Conservation (phyloP, 2,888 invertebrate genomes). For the Alloscopus bannaensis region DNA sequence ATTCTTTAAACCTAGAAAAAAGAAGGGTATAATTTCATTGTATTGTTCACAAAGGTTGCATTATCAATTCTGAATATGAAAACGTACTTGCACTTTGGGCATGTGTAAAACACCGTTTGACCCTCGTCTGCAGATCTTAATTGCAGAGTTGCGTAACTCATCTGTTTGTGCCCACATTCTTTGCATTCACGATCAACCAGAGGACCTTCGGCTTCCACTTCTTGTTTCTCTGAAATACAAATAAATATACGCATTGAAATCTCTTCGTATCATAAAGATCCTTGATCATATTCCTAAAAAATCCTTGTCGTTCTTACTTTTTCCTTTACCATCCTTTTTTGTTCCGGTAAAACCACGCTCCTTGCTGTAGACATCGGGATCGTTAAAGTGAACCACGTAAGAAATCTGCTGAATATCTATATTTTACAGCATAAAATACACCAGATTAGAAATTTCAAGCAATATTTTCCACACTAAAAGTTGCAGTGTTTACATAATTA, state of each 20-base stretch:
- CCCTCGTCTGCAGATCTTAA: slow-evolving; percentile 99
- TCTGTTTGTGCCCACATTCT: slow-evolving; percentile 91
- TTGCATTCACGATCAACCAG: slow-evolving; percentile 88
- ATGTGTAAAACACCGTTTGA: slow-evolving; percentile 98
- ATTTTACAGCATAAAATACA: too few species aligned
- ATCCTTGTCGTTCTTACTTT: too few species aligned
- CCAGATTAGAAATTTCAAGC: too few species aligned
- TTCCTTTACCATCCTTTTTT: slow-evolving; percentile 31
- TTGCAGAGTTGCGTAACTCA: slow-evolving; percentile 97
- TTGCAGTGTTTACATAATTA: neutral
- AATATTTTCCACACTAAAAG: too few species aligned
- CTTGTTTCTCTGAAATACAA: slow-evolving; percentile 71
- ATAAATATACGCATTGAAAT: too few species aligned
- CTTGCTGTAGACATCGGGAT: slow-evolving; percentile 76
- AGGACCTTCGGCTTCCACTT: slow-evolving; percentile 83
- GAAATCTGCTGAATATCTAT: slow-evolving; percentile 82
- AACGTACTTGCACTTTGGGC: slow-evolving; percentile 91
- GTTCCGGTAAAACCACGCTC: slow-evolving; percentile 17
- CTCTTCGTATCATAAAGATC: too few species aligned
- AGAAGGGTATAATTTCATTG: slow-evolving; percentile 72
- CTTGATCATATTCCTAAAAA: too few species aligned
- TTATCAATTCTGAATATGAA: neutral
- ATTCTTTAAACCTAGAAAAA: slow-evolving; percentile 81
- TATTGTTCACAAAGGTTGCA: slow-evolving; percentile 43
- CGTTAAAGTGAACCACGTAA: slow-evolving; percentile 85